Conservation (phyloP, 2,113 vertebrate species). For the Hippopotamus amphibius region DNA sequence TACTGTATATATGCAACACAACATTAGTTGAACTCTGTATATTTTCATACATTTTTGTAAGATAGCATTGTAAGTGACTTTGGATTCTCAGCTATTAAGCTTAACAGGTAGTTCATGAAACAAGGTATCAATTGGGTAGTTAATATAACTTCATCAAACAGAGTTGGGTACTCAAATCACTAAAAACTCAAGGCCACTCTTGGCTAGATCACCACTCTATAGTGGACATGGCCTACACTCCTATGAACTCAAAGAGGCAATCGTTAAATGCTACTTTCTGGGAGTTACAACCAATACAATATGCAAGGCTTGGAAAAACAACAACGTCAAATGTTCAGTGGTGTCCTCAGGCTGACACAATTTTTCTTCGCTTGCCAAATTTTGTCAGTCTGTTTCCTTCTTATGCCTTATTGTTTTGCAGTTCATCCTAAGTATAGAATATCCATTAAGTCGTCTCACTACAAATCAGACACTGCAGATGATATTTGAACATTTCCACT, state of each 20-base stretch:
- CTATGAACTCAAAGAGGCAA: neutral
- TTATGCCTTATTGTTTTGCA: neutral
- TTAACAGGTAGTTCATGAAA: neutral
- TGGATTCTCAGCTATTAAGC: neutral
- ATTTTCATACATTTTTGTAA: neutral
- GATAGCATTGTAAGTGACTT: neutral
- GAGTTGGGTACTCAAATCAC: neutral
- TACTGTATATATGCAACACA: neutral
- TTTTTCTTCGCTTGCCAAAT: neutral
- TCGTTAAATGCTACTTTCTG: neutral
- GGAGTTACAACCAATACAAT: neutral
- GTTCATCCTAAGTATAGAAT: neutral
- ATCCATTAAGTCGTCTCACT: conserved; percentile 20
- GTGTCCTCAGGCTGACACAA: conserved; percentile 29
- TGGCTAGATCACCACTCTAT: neutral
- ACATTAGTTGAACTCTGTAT: neutral
- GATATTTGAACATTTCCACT: conserved; percentile 40
- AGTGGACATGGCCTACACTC: too few relatives aligned
- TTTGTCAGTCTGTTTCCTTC: neutral
- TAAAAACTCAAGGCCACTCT: neutral
- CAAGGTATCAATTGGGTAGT: neutral
- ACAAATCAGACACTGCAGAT: conserved; percentile 56
- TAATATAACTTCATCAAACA: neutral
- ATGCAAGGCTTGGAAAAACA: neutral
- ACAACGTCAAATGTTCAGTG: neutral